These are phyloP conservation scores for Drosophila mayri DNA, from an alignment of 1,140 invertebrate species.

Conservation along the genomic window DNA sequence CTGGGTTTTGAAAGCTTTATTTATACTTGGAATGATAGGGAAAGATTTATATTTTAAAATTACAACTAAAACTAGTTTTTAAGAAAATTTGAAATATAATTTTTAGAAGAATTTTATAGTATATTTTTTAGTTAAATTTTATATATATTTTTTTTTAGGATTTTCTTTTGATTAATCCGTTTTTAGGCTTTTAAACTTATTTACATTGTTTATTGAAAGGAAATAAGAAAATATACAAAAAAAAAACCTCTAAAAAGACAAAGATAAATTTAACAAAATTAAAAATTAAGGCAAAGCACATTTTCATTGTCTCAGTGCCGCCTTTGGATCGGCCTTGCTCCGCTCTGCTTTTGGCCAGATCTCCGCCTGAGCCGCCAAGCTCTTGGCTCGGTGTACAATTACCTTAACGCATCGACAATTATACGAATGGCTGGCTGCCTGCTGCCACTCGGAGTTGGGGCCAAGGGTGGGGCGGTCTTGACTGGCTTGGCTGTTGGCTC, in stretches of 20 bases:
- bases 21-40: neutral
- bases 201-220: no score
- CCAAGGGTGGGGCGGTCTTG: conserved; percentile 21
- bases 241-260: no score
- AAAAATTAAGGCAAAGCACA: neutral
- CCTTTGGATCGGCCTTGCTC: conserved; percentile 54
- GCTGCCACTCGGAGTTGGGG: conserved; percentile 16
- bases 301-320: conserved; percentile 11
- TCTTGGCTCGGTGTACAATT: conserved; percentile 79
- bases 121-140: no score
- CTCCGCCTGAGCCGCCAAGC: conserved; percentile 32
- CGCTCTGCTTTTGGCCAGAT: conserved; percentile 49
- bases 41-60: neutral
- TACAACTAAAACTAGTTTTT: neutral
- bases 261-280: neutral
- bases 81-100: no score
- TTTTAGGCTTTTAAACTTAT: no score
- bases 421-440: conserved; percentile 81
- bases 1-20: no score
- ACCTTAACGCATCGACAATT: conserved; percentile 85
- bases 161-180: neutral
- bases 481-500: conserved; percentile 9
- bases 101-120: neutral
- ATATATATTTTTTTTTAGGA: no score
- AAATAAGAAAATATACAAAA: no score